Percentiles rank a stretch among this genome's conserved stretches.
Evolutionary conservation across 1,140 invertebrate species (phyloP).

Genomic region (Condylostylus longicornis): DNA sequence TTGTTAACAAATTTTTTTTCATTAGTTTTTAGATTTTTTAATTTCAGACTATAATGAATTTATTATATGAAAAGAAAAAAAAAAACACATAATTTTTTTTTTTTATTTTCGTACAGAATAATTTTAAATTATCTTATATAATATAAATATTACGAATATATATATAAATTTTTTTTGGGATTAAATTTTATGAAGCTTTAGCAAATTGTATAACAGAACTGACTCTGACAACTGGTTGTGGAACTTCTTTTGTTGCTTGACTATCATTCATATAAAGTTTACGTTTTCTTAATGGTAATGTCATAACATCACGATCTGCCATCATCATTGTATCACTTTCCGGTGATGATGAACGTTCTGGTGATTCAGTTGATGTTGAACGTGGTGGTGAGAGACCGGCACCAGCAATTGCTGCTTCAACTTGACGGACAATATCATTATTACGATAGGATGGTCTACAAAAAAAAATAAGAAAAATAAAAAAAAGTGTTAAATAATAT

Average conservation of each 20-base stretch:
- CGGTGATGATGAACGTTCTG: constrained; percentile 41
- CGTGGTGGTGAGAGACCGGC: constrained; percentile 47
- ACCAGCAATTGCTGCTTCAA: constrained; percentile 49
- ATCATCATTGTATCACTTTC: constrained; percentile 40
- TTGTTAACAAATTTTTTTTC: too few relatives aligned
- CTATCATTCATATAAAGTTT: constrained; percentile 61
- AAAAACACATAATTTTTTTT: too few relatives aligned
- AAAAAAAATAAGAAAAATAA: constrained; percentile 2
- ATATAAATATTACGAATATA: too few relatives aligned
- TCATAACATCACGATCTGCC: constrained; percentile 44
- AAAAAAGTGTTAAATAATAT: constrained; percentile 1
- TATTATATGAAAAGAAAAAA: too few relatives aligned
- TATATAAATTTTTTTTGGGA: constrained; percentile 18
- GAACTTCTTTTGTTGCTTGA: constrained; percentile 28
- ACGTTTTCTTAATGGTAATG: constrained; percentile 58
- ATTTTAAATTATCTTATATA: too few relatives aligned
- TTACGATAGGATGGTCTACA: constrained; percentile 34
- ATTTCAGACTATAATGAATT: too few relatives aligned
- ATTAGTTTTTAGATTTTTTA: too few relatives aligned
- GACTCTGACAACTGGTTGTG: constrained; percentile 40
- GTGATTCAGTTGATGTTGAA: constrained; percentile 36
- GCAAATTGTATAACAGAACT: constrained; percentile 72
- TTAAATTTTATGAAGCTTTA: constrained; percentile 41
- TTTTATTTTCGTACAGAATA: too few relatives aligned
- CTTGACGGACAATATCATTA: constrained; percentile 49